These are phyloP conservation scores for Dynastes grantii DNA, from an alignment of 2,888 invertebrate species.

Conservation along the genomic window DNA sequence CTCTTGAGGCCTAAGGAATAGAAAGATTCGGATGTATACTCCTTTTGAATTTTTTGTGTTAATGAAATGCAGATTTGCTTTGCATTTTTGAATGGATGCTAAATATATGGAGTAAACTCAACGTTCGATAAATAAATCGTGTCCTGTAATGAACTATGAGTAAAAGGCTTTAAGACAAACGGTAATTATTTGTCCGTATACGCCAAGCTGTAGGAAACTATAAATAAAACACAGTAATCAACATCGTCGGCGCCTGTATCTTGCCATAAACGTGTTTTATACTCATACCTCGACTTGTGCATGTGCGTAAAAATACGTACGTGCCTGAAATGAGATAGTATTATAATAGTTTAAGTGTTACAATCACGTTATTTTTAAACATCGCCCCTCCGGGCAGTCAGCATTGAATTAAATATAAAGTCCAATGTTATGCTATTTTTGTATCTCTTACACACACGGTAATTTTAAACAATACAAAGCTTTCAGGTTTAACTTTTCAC, in stretches of 20 bases:
- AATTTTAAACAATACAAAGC: too few species aligned
- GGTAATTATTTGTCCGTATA: constrained; percentile 8
- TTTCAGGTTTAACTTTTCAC: too few species aligned
- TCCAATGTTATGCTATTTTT: constrained; percentile 43
- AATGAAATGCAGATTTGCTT: too few species aligned
- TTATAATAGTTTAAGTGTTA: constrained; percentile 17
- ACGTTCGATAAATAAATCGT: too few species aligned
- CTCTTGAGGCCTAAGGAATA: too few species aligned
- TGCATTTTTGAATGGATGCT: too few species aligned
- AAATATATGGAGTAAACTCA: too few species aligned
- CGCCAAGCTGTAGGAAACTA: constrained; percentile 23
- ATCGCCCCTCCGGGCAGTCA: constrained; percentile 12
- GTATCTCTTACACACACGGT: neutral
- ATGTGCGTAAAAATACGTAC: neutral
- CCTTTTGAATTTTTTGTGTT: too few species aligned
- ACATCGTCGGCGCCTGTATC: constrained; percentile 12
- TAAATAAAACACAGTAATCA: constrained; percentile 24
- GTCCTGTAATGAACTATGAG: constrained; percentile 11
- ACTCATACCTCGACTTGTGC: neutral
- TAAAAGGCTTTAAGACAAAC: neutral
- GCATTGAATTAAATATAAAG: constrained; percentile 37
- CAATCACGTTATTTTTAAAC: constrained; percentile 23
- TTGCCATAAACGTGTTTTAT: neutral
- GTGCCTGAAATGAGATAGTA: neutral
- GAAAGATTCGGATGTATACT: too few species aligned